Conservation (phyloP, 1,140 invertebrate species). For the Saccostrea glomerata region DNA sequence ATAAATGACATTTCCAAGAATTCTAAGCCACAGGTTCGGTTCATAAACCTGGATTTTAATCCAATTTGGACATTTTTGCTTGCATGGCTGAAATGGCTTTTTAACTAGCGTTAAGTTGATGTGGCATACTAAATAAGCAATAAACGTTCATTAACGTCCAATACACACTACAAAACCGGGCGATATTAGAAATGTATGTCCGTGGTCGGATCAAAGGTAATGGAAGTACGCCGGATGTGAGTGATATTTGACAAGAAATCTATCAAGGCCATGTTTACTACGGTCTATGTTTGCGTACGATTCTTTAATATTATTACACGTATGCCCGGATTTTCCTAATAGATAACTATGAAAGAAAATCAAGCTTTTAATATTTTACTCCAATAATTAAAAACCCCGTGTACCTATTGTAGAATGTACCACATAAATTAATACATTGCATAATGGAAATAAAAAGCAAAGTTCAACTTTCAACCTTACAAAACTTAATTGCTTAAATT, state of each 20-base stretch:
- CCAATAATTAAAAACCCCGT: too few relatives aligned
- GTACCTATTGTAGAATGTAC: too few relatives aligned
- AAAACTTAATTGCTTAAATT: too few relatives aligned
- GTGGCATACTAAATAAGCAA: background rate
- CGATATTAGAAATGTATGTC: background rate
- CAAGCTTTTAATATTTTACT: background rate
- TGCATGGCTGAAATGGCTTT: background rate
- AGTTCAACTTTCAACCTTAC: too few relatives aligned
- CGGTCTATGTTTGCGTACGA: background rate
- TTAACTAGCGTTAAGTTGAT: slow-evolving; percentile 15
- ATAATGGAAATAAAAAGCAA: too few relatives aligned
- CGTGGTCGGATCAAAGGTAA: background rate
- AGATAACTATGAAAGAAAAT: background rate
- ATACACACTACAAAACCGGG: background rate
- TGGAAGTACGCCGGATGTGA: background rate
- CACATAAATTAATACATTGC: too few relatives aligned
- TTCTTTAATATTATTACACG: background rate
- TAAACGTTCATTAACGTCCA: slow-evolving; percentile 19
- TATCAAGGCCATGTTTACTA: slow-evolving; percentile 28
- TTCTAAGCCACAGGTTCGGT: background rate
- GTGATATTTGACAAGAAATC: slow-evolving; percentile 10
- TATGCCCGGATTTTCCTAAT: background rate
- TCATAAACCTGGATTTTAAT: background rate
- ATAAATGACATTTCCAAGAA: background rate
- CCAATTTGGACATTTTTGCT: background rate